Percentiles rank a stretch among this genome's conserved stretches.
Conservation (phyloP, 1,140 invertebrate genomes). For the Caerostris extrusa region DNA sequence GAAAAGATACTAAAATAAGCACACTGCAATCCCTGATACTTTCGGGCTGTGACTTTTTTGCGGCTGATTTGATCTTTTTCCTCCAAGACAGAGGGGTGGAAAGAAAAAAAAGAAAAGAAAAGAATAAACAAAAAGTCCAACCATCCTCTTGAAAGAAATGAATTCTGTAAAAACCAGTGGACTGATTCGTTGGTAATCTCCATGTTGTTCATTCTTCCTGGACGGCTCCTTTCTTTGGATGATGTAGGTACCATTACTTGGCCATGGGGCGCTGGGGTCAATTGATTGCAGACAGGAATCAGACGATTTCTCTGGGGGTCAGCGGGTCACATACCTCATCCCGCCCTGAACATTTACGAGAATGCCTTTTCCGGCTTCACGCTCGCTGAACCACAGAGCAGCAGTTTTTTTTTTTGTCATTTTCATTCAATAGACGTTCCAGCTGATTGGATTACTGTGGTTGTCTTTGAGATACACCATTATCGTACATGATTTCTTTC, state of each 20-base stretch:
- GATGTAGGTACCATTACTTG: not conserved
- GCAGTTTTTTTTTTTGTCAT: not conserved
- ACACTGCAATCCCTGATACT: not conserved
- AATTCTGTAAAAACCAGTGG: slow-evolving; percentile 3
- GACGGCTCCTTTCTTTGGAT: not conserved
- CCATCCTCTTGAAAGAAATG: not conserved
- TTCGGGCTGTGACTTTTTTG: no score
- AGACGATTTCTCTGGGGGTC: slow-evolving; percentile 41
- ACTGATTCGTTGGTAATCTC: slow-evolving; percentile 1
- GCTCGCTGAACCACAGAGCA: slow-evolving; percentile 7
- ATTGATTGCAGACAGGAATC: slow-evolving; percentile 63
- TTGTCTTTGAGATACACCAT: not conserved
- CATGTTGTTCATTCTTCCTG: not conserved
- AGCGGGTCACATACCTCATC: slow-evolving; percentile 29
- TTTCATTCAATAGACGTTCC: not conserved
- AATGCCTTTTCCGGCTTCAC: not conserved
- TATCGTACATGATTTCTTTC: not conserved
- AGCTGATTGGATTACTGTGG: not conserved
- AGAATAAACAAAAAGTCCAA: not conserved
- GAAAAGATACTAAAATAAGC: not conserved
- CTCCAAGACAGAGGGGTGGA: not conserved
- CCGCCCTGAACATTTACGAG: slow-evolving; percentile 32
- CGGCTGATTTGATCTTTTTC: no score
- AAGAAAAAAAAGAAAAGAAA: not conserved
- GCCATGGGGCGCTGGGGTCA: slow-evolving; percentile 33